phyloP scores from a whole-genome alignment of 2,888 invertebrate species.

The Auanema freiburgensis region DNA sequence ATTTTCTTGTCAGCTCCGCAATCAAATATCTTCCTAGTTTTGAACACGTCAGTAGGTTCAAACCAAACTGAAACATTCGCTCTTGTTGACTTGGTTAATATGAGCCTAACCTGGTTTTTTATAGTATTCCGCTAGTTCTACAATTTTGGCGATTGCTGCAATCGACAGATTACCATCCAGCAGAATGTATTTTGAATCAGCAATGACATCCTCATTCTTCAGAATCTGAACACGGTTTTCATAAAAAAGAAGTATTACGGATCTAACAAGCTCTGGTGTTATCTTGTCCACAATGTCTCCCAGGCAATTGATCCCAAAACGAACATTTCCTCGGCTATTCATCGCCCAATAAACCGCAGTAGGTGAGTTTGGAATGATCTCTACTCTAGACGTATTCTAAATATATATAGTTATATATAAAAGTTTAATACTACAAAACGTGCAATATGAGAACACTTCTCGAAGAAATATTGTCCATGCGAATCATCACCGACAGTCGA shows the following conservation, averaged over 20 bases:
- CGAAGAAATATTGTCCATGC: slow-evolving; percentile 51
- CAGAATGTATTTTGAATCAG: slow-evolving; percentile 76
- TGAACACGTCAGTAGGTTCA: slow-evolving; percentile 67
- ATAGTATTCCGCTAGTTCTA: slow-evolving; percentile 39
- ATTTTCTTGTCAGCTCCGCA: slow-evolving; percentile 30
- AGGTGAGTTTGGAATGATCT: slow-evolving; percentile 23
- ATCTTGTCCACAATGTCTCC: slow-evolving; percentile 37
- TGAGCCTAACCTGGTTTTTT: slow-evolving; percentile 20
- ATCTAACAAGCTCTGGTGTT: slow-evolving; percentile 40
- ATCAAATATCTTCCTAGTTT: slow-evolving; percentile 64
- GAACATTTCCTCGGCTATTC: slow-evolving; percentile 48
- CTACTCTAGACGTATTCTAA: slow-evolving; percentile 29
- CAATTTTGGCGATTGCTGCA: slow-evolving; percentile 70
- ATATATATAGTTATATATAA: slow-evolving; percentile 1
- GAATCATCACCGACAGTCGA: slow-evolving; percentile 79
- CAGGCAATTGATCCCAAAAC: slow-evolving; percentile 45
- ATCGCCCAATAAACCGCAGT: slow-evolving; percentile 51
- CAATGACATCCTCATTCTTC: slow-evolving; percentile 71
- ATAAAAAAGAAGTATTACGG: neutral
- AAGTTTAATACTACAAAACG: neutral
- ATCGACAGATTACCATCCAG: slow-evolving; percentile 82
- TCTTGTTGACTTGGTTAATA: neutral
- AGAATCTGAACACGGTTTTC: slow-evolving; percentile 69
- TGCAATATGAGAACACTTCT: slow-evolving; percentile 31
- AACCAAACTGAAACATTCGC: slow-evolving; percentile 67